Evolutionary conservation across 2,888 invertebrate species (phyloP).

Genomic region (Yponomeuta cagnagella): DNA sequence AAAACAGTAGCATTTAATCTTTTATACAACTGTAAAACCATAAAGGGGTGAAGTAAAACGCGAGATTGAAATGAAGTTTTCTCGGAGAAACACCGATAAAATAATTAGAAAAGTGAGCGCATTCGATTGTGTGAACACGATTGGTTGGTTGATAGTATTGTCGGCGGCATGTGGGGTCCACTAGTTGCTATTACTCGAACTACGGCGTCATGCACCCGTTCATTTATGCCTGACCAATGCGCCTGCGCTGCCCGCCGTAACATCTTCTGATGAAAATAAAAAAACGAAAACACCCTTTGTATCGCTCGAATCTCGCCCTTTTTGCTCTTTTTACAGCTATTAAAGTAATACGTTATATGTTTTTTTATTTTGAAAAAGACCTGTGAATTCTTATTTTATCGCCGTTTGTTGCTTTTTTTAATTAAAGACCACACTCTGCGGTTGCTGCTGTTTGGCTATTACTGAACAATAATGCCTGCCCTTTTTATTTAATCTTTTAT

Average conservation of each 20-base stretch:
- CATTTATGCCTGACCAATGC: slow-evolving; percentile 39
- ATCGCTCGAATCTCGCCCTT: slow-evolving; percentile 44
- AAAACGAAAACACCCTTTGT: slow-evolving; percentile 34
- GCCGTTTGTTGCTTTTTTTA: slow-evolving; percentile 38
- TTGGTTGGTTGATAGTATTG: background rate
- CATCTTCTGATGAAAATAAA: slow-evolving; percentile 48
- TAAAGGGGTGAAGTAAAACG: background rate
- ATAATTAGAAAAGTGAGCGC: background rate
- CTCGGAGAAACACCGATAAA: background rate
- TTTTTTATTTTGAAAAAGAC: slow-evolving; percentile 52
- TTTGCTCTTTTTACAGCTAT: slow-evolving; percentile 61
- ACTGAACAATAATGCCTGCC: background rate
- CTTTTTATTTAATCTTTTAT: no score
- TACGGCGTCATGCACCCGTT: slow-evolving; percentile 58
- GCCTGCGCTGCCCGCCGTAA: slow-evolving; percentile 44
- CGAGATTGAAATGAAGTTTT: background rate
- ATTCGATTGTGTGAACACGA: background rate
- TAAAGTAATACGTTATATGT: slow-evolving; percentile 56
- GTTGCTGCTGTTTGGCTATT: background rate
- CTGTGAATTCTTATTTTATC: slow-evolving; percentile 58
- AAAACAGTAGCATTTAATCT: background rate
- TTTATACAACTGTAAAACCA: background rate
- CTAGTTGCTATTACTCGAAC: slow-evolving; percentile 62
- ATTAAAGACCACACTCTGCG: background rate
- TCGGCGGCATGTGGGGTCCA: slow-evolving; percentile 45